Evolutionary conservation across 2,113 vertebrate species (phyloP).

Genomic region (Tricholaema leucomelas): DNA sequence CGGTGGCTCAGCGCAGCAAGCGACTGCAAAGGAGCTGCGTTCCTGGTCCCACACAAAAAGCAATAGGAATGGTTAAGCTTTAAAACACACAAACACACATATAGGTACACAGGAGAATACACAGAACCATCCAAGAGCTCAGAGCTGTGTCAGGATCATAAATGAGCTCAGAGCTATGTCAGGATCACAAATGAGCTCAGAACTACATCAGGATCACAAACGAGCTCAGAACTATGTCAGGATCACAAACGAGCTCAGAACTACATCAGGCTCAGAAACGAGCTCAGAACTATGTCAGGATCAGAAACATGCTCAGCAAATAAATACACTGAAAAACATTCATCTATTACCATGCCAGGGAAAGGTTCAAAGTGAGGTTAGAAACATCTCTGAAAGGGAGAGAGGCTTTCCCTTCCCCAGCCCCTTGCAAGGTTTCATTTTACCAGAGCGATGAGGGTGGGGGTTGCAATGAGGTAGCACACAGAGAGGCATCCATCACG

Average conservation of each 20-base stretch:
- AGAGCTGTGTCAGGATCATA: too few relatives aligned
- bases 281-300: too few relatives aligned
- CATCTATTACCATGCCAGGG: background rate
- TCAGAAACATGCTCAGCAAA: background rate
- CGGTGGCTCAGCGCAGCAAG: too few relatives aligned
- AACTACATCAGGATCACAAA: too few relatives aligned
- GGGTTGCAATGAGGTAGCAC: background rate
- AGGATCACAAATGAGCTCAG: too few relatives aligned
- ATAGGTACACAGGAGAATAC: background rate
- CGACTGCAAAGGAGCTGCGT: background rate
- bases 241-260: too few relatives aligned
- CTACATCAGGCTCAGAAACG: too few relatives aligned
- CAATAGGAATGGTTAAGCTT: slow-evolving; percentile 30
- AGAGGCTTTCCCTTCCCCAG: background rate
- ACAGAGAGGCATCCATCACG: background rate
- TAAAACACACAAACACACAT: slow-evolving; percentile 15
- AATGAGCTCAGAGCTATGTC: too few relatives aligned
- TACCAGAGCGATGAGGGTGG: background rate
- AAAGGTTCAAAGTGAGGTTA: background rate
- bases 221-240: too few relatives aligned
- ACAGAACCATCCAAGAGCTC: background rate
- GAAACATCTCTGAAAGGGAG: background rate
- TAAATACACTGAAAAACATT: slow-evolving; percentile 4
- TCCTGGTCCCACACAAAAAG: background rate
- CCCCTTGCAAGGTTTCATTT: background rate